These are phyloP conservation scores for Bombus waltoni DNA, from an alignment of 1,140 invertebrate species.

Conservation along the genomic window DNA sequence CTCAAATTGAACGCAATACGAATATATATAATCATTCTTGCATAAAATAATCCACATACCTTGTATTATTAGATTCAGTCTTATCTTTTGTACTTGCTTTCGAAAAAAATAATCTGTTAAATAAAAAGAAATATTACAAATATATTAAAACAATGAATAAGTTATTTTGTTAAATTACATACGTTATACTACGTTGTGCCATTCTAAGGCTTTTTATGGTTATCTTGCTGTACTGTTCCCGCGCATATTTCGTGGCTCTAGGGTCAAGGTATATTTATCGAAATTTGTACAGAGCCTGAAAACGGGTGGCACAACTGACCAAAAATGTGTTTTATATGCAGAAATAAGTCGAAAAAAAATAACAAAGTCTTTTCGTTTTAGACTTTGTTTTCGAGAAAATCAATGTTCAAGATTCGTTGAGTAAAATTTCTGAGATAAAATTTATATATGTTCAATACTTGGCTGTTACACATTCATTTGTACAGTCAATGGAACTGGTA, in stretches of 20 bases:
- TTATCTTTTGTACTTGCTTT: conserved; percentile 37
- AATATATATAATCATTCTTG: conserved; percentile 56
- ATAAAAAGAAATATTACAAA: conserved; percentile 12
- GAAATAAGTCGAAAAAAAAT: not conserved
- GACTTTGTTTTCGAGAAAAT: not conserved
- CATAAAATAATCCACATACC: conserved; percentile 29
- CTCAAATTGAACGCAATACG: conserved; percentile 23
- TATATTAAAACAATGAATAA: not conserved
- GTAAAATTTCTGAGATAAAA: too few relatives aligned
- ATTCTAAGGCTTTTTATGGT: conserved; percentile 62
- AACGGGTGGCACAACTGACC: not conserved
- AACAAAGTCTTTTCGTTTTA: not conserved
- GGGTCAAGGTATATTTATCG: not conserved
- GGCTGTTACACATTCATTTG: not conserved
- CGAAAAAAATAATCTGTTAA: conserved; percentile 64
- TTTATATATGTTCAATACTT: too few relatives aligned
- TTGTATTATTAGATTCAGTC: conserved; percentile 13
- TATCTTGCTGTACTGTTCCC: conserved; percentile 37
- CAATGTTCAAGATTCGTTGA: not conserved
- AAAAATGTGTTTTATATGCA: not conserved
- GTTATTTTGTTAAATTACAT: conserved; percentile 42
- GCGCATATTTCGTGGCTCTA: not conserved
- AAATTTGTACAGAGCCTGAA: not conserved
- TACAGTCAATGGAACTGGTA: not conserved
- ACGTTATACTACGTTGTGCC: conserved; percentile 75